Evolutionary conservation across 2,113 vertebrate species (phyloP), one percentile per base, ranked within the genome.

Genomic region (Podarcis muralis): DNA sequence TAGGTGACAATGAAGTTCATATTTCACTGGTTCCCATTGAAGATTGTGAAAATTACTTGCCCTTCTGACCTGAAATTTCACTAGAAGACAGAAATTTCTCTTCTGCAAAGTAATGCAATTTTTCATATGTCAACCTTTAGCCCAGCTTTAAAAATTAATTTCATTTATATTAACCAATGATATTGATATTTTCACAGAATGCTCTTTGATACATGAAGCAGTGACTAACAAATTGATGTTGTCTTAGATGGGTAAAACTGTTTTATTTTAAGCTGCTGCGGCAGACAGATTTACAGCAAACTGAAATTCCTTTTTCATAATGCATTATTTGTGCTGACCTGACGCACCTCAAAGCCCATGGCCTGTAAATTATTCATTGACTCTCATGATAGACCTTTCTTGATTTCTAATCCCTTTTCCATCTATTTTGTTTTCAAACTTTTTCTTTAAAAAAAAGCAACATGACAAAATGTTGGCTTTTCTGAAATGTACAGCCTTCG

Each of bases 151-250:
- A 98, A 97, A 98, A 98, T 98, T 98, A 97, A 98, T 98, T 98
- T 98, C 97, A 97, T 97, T 97, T 98, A 97, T 98, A 98, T 98
- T 98, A 98, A 97, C 97, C 97, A 98, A 97, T 96, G 97, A 96
- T 98, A 98, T 97, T 97, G 98, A 98, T 98, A 97, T 97, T 98
- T 98, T 97, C 97, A 96, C 95, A 97, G 97, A 96, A 97, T 88
- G 77, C 90, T 95, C 93, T 97, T 97, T 97, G 97, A 98, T 97
- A 97, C 97, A 97, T 96, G 97, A 97, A 97, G 96, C 95, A 97
- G 93, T 1, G 89, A 95, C 95, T 96, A 92, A 93, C 95, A 97
- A 97, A 97, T 91, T 97, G 96, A 98, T 97, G 96, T 94, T 94
- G 93, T 95, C 94, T 89, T 92, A 92, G 95, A 97, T 96, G 94